Evolutionary conservation across 2,797 vertebrate genomes (phyloP), one percentile per base, ranked within the genome.

Genomic region (Acanthurus lineatus): DNA sequence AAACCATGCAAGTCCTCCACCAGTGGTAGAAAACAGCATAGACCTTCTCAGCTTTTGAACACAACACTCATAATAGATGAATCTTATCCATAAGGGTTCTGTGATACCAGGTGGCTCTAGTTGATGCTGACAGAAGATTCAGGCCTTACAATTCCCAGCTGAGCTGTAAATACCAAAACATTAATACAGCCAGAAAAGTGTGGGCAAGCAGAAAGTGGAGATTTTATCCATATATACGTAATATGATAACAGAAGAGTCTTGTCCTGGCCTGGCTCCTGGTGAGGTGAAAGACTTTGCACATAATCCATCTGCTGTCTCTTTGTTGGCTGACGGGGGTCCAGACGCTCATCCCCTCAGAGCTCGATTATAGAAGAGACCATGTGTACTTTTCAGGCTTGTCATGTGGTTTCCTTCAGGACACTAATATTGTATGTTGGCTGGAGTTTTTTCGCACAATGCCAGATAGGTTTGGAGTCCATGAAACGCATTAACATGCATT

Each of bases 281-380:
- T 22, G 48, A 81, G 83, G 85, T 84, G 77, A 78, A 86, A 73
- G 20, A 77, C 62, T 72, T 67, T 9, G 75, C 76, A 80, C 62
- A 78, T 86, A 73, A 83, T 90, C 83, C 80, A 88, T 91, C 84
- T 87, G 88, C 84, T 88, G 76, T 84, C 81, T 86, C 35, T 63
- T 51, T 51, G 67, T 45, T 83, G 64, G 85, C 77, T 68, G 64
- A 77, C 69, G 64, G 78, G 16, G 5, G 25, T 84, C 62, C 70
- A 73, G 51, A 68, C 22, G 28, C 63, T 87, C 75, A 51, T 68
- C 77, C 73, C 73, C 54, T 78, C 68, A 42, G 58, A 64, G 65
- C 16, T 75, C 35, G 65, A 69, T 70, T 81, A 77, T 59, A 84
- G 54, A 75, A 69, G 45, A 76, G n/a, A 40, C 73, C 51, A 47